A percentile compares a stretch with the other conserved stretches of the same genome.
These are phyloP conservation scores for Thereva unica DNA, from an alignment of 2,888 invertebrate species.

Conservation along the genomic window DNA sequence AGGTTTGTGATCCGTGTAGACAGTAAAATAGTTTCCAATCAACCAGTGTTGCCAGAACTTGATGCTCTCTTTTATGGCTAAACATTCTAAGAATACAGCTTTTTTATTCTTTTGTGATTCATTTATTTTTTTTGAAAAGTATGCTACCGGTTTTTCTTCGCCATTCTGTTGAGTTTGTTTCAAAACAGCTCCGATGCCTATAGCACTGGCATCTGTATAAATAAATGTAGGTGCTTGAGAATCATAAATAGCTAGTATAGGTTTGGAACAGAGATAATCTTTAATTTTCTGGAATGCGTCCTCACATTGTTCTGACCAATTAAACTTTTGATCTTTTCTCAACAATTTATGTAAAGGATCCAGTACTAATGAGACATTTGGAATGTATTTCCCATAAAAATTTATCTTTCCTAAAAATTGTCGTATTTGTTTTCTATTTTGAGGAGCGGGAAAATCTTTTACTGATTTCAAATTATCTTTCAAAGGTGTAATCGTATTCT, in stretches of 20 bases:
- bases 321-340: constrained; percentile 35
- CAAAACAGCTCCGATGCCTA: constrained; percentile 41
- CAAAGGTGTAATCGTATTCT: constrained; percentile 38
- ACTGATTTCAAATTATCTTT: constrained; percentile 19
- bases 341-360: constrained; percentile 41
- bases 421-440: not conserved
- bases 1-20: too few relatives aligned
- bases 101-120: constrained; percentile 41
- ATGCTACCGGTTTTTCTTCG: constrained; percentile 20
- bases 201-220: constrained; percentile 40
- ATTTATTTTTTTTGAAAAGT: constrained; percentile 42
- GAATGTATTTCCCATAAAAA: constrained; percentile 41
- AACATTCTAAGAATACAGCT: too few relatives aligned
- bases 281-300: constrained; percentile 35
- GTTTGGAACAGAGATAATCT: constrained; percentile 39
- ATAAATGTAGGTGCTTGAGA: constrained; percentile 34
- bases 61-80: too few relatives aligned
- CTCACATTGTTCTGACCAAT: constrained; percentile 35
- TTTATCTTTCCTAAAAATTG: constrained; percentile 28
- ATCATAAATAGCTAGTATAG: constrained; percentile 41
- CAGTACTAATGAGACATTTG: constrained; percentile 37
- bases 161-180: constrained; percentile 40
- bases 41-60: too few relatives aligned
- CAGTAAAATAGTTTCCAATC: too few relatives aligned
- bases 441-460: constrained; percentile 8